Evolutionary conservation across 2,888 invertebrate species (phyloP).

Genomic region (Chloroclystis v-ata): DNA sequence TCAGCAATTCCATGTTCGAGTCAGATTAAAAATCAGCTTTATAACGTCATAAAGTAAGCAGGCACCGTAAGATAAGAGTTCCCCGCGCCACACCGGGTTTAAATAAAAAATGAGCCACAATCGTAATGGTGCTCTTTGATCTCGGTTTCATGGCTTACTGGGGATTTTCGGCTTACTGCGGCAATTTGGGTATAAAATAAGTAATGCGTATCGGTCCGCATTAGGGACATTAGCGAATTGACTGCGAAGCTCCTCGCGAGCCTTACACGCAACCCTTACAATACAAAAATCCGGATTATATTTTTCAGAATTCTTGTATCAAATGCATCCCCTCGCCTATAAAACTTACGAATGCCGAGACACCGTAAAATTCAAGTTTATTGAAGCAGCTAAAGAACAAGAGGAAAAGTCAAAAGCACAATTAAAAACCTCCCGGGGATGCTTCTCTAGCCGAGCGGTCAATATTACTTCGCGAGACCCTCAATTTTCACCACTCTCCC

Average conservation of each 20-base stretch:
- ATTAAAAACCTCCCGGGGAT: conserved; percentile 71
- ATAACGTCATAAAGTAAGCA: conserved; percentile 74
- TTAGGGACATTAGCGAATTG: conserved; percentile 71
- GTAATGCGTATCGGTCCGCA: conserved; percentile 63
- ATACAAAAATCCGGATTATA: conserved; percentile 22
- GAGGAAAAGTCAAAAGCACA: conserved; percentile 74
- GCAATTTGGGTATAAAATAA: conserved; percentile 74
- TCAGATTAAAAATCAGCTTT: conserved; percentile 78
- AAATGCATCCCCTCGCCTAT: conserved; percentile 45
- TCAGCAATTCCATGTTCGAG: conserved; percentile 55
- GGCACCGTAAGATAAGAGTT: conserved; percentile 72
- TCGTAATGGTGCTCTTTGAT: conserved; percentile 75
- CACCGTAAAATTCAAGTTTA: conserved; percentile 70
- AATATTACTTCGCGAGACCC: conserved; percentile 72
- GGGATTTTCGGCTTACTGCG: conserved; percentile 64
- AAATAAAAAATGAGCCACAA: conserved; percentile 79
- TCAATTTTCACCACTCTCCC: conserved; percentile 77
- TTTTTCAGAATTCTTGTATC: conserved; percentile 32
- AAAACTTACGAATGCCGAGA: conserved; percentile 59
- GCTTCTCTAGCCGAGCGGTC: conserved; percentile 69
- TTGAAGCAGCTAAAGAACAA: conserved; percentile 72
- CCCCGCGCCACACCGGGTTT: conserved; percentile 50
- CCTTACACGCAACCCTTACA: conserved; percentile 12
- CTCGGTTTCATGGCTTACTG: conserved; percentile 74
- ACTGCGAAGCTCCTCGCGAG: conserved; percentile 34